A percentile compares a stretch with the other conserved stretches of the same genome.
Conservation (phyloP, 1,140 invertebrate genomes). For the Camponotus floridanus region DNA sequence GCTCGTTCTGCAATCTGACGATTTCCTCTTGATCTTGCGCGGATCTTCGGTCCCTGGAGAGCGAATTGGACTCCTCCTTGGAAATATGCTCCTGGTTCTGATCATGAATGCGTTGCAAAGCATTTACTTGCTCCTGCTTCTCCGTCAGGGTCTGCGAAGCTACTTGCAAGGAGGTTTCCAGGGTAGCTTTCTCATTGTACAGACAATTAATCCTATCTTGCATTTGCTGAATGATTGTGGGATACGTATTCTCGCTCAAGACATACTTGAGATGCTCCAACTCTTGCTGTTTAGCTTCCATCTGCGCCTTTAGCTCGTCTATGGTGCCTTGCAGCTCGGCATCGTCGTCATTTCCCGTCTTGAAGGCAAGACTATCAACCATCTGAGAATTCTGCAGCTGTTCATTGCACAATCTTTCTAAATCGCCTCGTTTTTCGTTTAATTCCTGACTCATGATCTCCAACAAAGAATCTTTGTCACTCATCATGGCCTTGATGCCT, state of each 20-base stretch:
- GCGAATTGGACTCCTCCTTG: conserved; percentile 34
- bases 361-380: conserved; percentile 68
- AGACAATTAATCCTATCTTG: conserved; percentile 82
- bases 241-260: conserved; percentile 81
- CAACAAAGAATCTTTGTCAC: conserved; percentile 54
- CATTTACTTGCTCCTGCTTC: conserved; percentile 68
- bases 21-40: conserved; percentile 77
- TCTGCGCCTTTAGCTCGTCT: conserved; percentile 75
- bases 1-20: conserved; percentile 72
- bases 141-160: conserved; percentile 45
- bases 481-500: conserved; percentile 7
- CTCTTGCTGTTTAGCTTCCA: conserved; percentile 79
- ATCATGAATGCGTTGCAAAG: conserved; percentile 63
- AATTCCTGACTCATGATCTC: conserved; percentile 29
- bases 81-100: conserved; percentile 60
- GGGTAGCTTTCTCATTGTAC: conserved; percentile 80
- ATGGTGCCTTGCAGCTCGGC: conserved; percentile 53
- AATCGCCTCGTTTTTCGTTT: conserved; percentile 50
- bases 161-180: conserved; percentile 70
- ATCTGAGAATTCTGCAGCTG: conserved; percentile 4
- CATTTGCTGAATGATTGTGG: conserved; percentile 80
- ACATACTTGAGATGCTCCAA: conserved; percentile 82
- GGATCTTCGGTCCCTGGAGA: conserved; percentile 48
- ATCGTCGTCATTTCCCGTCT: conserved; percentile 68
- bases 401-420: conserved; percentile 29